phyloP scores from a whole-genome alignment of 53 echinoderm and acorn worm species.

The Zoroaster sp. region DNA sequence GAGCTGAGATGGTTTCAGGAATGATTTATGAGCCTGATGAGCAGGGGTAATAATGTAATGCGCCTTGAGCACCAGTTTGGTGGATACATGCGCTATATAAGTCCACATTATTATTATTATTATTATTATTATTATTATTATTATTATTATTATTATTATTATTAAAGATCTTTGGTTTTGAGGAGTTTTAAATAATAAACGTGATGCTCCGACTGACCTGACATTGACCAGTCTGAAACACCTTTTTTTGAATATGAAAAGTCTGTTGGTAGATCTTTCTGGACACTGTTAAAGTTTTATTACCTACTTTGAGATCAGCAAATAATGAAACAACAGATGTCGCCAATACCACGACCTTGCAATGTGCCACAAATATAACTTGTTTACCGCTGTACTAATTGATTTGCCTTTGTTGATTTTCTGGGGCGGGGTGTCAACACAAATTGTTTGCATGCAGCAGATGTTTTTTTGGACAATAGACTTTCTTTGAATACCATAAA shows the following conservation, averaged over 20 bases:
- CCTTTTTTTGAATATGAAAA: background rate
- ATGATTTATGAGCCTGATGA: too few species aligned
- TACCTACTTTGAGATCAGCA: background rate
- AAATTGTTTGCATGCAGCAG: background rate
- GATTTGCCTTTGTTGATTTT: background rate
- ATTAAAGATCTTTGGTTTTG: too few species aligned
- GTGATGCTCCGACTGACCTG: background rate
- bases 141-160: too few species aligned
- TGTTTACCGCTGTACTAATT: conserved; percentile 2
- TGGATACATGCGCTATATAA: too few species aligned
- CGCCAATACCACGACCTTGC: background rate
- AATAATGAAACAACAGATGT: background rate
- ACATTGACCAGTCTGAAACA: background rate
- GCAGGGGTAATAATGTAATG: too few species aligned
- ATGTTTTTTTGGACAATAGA: too few species aligned
- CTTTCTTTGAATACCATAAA: too few species aligned
- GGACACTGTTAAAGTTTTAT: background rate
- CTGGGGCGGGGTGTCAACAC: background rate
- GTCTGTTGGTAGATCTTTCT: background rate
- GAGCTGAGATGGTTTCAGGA: too few species aligned
- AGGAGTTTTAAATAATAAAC: background rate
- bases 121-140: too few species aligned
- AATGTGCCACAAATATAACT: background rate
- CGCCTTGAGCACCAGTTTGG: too few species aligned
- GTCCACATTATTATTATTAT: too few species aligned